Conservation (phyloP, 2,113 vertebrate genomes). For the Calyptommatus sinebrachiatus region DNA sequence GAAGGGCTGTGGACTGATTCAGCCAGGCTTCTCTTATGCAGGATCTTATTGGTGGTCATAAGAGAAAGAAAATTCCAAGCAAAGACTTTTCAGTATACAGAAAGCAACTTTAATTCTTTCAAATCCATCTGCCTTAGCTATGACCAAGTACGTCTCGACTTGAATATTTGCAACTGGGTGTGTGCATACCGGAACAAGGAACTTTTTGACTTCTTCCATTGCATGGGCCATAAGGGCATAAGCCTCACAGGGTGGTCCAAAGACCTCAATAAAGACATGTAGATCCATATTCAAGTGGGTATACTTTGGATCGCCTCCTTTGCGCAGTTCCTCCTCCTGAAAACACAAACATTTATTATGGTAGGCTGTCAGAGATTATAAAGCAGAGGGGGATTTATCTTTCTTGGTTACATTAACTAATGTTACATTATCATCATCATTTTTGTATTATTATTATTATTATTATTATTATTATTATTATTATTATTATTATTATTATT, state of each 20-base stretch:
- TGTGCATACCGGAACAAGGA: conserved; percentile 87
- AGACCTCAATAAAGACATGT: conserved; percentile 96
- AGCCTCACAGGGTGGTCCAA: conserved; percentile 91
- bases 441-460: too few relatives aligned
- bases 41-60: not conserved
- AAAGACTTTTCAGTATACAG: too few relatives aligned
- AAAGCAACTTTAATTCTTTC: too few relatives aligned
- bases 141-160: not conserved
- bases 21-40: too few relatives aligned
- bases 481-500: too few relatives aligned
- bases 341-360: not conserved
- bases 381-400: not conserved
- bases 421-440: too few relatives aligned
- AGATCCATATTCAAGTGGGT: conserved; percentile 92
- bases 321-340: conserved; percentile 93
- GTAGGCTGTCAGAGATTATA: not conserved
- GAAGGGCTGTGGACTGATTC: too few relatives aligned
- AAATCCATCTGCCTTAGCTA: accelerated
- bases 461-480: too few relatives aligned
- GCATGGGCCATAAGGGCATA: conserved; percentile 96
- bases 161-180: not conserved
- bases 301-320: conserved; percentile 93
- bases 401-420: too few relatives aligned
- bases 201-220: conserved; percentile 98
- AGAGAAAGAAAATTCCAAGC: too few relatives aligned